Percentiles rank a stretch among this genome's conserved stretches.
Conservation (phyloP, 2,113 vertebrate species). For the Spizaetus ornatus region DNA sequence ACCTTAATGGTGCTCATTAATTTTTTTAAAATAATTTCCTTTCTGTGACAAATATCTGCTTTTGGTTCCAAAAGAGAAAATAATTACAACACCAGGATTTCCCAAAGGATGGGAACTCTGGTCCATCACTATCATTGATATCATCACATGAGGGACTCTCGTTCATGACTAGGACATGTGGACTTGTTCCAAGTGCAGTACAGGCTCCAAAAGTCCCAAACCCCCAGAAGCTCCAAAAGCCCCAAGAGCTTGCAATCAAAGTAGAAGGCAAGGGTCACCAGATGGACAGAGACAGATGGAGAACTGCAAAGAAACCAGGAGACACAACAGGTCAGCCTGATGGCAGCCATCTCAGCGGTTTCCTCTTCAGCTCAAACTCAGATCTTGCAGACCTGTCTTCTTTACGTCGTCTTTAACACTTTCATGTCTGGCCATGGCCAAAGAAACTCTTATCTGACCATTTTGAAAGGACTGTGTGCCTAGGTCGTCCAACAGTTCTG, state of each 20-base stretch:
- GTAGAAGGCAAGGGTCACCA: background rate
- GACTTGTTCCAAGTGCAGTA: background rate
- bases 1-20: background rate
- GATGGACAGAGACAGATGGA: constrained; percentile 1
- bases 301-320: background rate
- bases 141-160: background rate
- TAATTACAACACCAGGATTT: background rate
- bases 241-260: background rate
- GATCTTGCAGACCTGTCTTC: background rate
- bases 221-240: background rate
- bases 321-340: background rate
- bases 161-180: background rate
- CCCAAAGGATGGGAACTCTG: background rate
- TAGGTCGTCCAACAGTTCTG: background rate
- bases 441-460: background rate
- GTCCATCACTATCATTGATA: background rate
- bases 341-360: background rate
- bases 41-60: background rate
- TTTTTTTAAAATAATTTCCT: background rate
- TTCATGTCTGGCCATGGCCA: background rate
- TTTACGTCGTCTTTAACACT: background rate
- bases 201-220: background rate
- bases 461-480: background rate
- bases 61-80: background rate
- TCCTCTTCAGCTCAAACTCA: background rate